A percentile compares a stretch with the other conserved stretches of the same genome.
These are phyloP conservation scores for Amblyjoppa fuscipennis DNA, from an alignment of 2,888 invertebrate species.

Conservation along the genomic window DNA sequence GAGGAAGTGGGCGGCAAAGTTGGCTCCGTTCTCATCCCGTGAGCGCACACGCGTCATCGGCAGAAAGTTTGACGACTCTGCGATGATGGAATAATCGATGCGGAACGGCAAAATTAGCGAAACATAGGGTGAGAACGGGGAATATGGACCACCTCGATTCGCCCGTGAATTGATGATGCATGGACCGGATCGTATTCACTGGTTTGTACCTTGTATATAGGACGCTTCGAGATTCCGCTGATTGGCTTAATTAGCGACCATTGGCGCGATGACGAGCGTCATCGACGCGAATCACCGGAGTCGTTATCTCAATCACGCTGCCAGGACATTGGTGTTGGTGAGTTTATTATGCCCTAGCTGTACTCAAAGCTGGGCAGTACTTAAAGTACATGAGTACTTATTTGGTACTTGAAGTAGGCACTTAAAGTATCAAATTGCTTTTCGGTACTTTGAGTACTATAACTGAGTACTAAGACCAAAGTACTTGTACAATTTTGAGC, in stretches of 20 bases:
- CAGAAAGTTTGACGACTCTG: conserved; percentile 48
- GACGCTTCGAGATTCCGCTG: conserved; percentile 16
- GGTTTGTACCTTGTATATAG: not conserved
- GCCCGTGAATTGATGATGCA: too few species aligned
- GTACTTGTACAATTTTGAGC: too few species aligned
- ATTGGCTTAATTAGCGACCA: conserved; percentile 35
- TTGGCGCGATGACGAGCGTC: conserved; percentile 3
- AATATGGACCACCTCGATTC: too few species aligned
- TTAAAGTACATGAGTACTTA: too few species aligned
- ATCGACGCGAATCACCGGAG: conserved; percentile 1
- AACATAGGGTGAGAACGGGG: not conserved
- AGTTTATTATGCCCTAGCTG: too few species aligned
- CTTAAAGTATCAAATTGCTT: too few species aligned
- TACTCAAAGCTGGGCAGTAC: too few species aligned
- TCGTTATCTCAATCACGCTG: not conserved
- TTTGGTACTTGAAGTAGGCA: too few species aligned
- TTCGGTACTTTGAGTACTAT: too few species aligned
- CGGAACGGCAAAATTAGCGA: not conserved
- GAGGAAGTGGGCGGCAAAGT: conserved; percentile 16
- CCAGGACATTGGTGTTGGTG: too few species aligned
- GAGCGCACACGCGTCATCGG: conserved; percentile 36
- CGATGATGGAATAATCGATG: conserved; percentile 57
- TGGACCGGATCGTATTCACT: too few species aligned
- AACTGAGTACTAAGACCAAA: too few species aligned
- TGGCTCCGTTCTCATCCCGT: conserved; percentile 55